Evolutionary conservation across 1,140 invertebrate species (phyloP).

Genomic region (Achatina immaculata): DNA sequence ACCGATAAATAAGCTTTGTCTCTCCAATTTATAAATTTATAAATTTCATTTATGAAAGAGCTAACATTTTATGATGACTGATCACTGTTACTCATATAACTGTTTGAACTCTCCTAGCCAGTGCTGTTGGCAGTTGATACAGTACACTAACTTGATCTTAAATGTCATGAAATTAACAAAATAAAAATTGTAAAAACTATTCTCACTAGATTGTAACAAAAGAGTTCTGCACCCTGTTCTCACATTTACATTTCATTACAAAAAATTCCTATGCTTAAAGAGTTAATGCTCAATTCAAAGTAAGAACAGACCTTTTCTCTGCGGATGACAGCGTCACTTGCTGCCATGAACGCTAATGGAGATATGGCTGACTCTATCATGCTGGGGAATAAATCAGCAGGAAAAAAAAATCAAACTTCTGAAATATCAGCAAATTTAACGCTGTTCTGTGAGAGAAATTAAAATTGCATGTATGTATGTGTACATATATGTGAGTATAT

Average conservation of each 20-base stretch:
- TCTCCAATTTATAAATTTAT: background rate
- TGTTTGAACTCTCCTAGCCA: background rate
- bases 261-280: too few relatives aligned
- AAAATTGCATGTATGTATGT: background rate
- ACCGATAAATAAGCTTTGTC: too few relatives aligned
- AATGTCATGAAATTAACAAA: background rate
- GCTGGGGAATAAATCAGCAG: constrained; percentile 42
- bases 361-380: constrained; percentile 50
- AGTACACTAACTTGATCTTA: background rate
- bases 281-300: too few relatives aligned
- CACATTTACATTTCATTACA: too few relatives aligned
- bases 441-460: background rate
- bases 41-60: background rate
- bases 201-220: background rate
- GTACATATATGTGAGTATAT: background rate
- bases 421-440: background rate
- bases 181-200: background rate
- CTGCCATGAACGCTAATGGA: constrained; percentile 31
- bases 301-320: constrained; percentile 54
- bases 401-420: background rate
- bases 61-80: background rate
- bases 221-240: background rate
- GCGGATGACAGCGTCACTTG: constrained; percentile 38
- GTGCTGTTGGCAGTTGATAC: background rate
- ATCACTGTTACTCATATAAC: background rate